These are phyloP conservation scores for Xanthorhoe spadicearia DNA, from an alignment of 2,888 invertebrate genomes.

Conservation along the genomic window DNA sequence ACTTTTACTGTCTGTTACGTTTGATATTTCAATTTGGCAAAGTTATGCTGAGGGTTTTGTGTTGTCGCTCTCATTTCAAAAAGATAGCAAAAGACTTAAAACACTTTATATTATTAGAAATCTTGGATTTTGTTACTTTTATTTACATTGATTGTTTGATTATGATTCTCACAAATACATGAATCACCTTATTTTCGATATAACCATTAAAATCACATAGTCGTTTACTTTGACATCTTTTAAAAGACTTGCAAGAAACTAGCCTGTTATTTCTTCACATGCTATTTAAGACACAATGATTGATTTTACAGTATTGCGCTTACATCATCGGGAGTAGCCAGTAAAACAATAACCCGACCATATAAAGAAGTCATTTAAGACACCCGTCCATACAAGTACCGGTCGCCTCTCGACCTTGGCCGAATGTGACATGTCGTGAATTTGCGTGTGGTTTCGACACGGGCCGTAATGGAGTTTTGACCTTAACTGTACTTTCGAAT, in stretches of 20 bases:
- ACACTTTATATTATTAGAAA: too few species aligned
- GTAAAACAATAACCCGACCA: constrained; percentile 29
- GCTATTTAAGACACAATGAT: not conserved
- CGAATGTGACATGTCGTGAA: constrained; percentile 35
- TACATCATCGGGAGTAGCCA: constrained; percentile 27
- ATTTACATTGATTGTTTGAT: too few species aligned
- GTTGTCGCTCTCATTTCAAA: too few species aligned
- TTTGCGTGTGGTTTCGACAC: constrained; percentile 36
- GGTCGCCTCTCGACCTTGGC: constrained; percentile 37
- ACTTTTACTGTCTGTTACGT: not conserved
- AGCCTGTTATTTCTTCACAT: not conserved
- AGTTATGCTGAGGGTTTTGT: too few species aligned
- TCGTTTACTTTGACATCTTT: not conserved
- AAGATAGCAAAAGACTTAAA: too few species aligned
- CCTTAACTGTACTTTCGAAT: constrained; percentile 26
- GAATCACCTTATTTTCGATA: too few species aligned
- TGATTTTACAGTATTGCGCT: constrained; percentile 6
- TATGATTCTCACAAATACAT: too few species aligned
- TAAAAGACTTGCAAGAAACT: not conserved
- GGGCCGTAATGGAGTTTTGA: constrained; percentile 21
- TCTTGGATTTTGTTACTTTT: too few species aligned
- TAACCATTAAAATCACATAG: too few species aligned
- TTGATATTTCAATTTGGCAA: not conserved
- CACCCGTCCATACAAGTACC: constrained; percentile 17
- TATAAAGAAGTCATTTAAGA: constrained; percentile 23